Evolutionary conservation across 2,113 vertebrate species (phyloP), one percentile per base, ranked within the genome.

Genomic region (Gulo gulo): DNA sequence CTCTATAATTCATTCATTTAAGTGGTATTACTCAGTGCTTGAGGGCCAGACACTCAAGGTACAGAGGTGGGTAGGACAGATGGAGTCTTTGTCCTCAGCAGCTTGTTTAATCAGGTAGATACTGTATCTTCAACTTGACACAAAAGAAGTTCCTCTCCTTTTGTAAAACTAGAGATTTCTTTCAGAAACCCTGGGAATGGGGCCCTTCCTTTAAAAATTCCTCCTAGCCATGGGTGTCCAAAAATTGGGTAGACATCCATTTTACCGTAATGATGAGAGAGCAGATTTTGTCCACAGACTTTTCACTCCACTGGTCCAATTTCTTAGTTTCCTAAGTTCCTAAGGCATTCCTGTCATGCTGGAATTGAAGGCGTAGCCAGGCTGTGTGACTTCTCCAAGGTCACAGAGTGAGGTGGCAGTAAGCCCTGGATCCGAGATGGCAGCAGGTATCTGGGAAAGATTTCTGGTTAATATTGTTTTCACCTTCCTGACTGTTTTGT

Each of bases 111-210:
- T 26, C 26, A 21, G 18, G 50, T 69, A 67, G 36, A 8, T 26
- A 29, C 26, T 61, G 69, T 59, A 59, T 47, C 39, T 71, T 94
- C 16, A 89, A 36, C 18, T 76, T 95, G 52, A 78, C 14, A 78
- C 23, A 34, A 12, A 94, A 45, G 20, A 61, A 84, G 34, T 82
- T 50, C 16, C n/a, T 63, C 4, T 20, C 15, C 31, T 78, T 93
- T 93, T 86, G 15, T 74, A 73, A 97, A 95, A 83, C 36, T 83
- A 73, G 3, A 91, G 14, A 76, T 61, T 97, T 90, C 29, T 71
- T 93, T 71, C 81, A 94, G 74, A 92, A 97, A 87, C 6, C 59
- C 23, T 90, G 47, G 69, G 94, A 71, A 80, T 92, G 13, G 34
- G 23, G 7, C 2, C 10, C 2, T 88, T 73, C 2, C 87, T 96